phyloP scores from a whole-genome alignment of 1,140 invertebrate genomes.

The Aphidius gifuensis region DNA sequence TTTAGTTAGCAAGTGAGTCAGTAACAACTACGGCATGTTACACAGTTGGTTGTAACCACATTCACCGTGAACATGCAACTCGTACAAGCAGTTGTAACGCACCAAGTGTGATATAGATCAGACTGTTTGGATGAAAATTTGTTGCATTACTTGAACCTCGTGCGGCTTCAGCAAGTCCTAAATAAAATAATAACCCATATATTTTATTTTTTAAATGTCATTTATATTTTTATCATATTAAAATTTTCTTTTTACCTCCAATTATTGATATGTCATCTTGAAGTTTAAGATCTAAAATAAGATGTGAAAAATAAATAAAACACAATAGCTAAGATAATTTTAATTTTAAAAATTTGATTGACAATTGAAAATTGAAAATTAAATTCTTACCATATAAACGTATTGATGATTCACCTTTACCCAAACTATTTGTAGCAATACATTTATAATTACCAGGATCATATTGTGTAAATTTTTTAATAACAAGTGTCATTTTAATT shows the following conservation, averaged over 20 bases:
- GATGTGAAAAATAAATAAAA: not conserved
- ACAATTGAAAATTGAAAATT: not conserved
- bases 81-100: slow-evolving; percentile 16
- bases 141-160: slow-evolving; percentile 20
- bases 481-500: slow-evolving; percentile 74
- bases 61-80: slow-evolving; percentile 21
- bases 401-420: slow-evolving; percentile 75
- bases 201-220: not conserved
- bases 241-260: slow-evolving; percentile 10
- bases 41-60: too few relatives aligned
- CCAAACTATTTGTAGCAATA: slow-evolving; percentile 79
- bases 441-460: slow-evolving; percentile 87
- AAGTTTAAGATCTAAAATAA: slow-evolving; percentile 17
- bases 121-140: slow-evolving; percentile 15
- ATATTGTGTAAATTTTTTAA: slow-evolving; percentile 67
- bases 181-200: slow-evolving; percentile 9
- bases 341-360: slow-evolving; percentile 1
- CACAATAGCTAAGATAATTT: not conserved
- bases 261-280: slow-evolving; percentile 18
- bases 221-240: not conserved
- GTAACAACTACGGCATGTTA: too few relatives aligned
- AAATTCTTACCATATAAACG: slow-evolving; percentile 64
- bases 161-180: slow-evolving; percentile 22
- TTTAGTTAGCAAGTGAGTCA: too few relatives aligned
- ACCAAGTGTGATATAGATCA: slow-evolving; percentile 18